A percentile compares a stretch with the other conserved stretches of the same genome.
These are phyloP conservation scores for Parnassius glacialis DNA, from an alignment of 2,888 invertebrate genomes.

Conservation along the genomic window DNA sequence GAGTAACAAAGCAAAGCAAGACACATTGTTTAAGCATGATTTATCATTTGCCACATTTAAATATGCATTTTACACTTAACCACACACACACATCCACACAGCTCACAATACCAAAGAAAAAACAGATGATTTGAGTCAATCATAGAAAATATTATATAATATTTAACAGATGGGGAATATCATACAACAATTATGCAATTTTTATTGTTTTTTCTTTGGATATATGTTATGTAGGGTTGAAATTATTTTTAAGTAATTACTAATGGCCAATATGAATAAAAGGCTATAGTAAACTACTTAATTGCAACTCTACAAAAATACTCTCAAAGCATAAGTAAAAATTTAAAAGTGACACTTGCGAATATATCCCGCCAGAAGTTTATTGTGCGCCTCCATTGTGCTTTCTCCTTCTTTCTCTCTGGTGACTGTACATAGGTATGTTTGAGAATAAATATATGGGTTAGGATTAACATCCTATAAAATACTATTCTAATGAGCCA, in stretches of 20 bases:
- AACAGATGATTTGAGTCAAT: conserved; percentile 37
- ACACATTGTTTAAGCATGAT: too few species aligned
- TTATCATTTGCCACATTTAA: too few species aligned
- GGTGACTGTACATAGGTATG: conserved; percentile 67
- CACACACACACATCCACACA: conserved; percentile 22
- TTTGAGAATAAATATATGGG: too few species aligned
- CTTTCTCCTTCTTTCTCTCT: conserved; percentile 73
- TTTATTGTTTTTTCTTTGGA: conserved; percentile 65
- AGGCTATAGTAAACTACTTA: background rate
- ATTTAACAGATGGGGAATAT: too few species aligned
- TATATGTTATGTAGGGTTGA: conserved; percentile 14
- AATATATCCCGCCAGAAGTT: conserved; percentile 80
- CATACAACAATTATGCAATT: background rate
- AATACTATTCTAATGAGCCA: too few species aligned
- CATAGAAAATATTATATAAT: too few species aligned
- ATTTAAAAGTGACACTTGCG: conserved; percentile 73
- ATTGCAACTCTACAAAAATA: conserved; percentile 33
- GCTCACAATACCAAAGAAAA: conserved; percentile 75
- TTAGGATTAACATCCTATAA: too few species aligned
- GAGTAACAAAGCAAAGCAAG: too few species aligned
- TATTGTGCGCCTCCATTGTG: conserved; percentile 79
- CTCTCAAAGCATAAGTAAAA: conserved; percentile 35
- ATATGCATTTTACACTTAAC: too few species aligned
- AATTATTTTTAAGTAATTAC: background rate
- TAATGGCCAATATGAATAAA: too few species aligned